A percentile compares a stretch with the other conserved stretches of the same genome.
phyloP scores from a whole-genome alignment of 2,113 vertebrate genomes.

The Xiphias gladius region DNA sequence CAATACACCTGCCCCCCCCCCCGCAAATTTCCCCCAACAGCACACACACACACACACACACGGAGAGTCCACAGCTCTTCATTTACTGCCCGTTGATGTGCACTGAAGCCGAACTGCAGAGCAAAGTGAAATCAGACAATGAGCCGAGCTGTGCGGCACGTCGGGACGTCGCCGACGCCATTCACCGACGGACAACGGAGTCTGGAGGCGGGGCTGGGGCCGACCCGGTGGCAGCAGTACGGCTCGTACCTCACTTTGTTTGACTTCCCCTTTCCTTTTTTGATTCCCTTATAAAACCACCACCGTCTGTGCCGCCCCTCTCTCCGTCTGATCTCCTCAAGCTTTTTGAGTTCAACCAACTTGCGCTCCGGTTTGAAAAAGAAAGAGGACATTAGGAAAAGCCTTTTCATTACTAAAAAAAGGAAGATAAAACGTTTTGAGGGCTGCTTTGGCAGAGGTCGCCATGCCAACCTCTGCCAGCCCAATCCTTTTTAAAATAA shows the following conservation, averaged over 20 bases:
- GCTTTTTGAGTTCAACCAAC: conserved; percentile 21
- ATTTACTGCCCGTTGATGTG: conserved; percentile 4
- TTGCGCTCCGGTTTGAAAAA: conserved; percentile 7
- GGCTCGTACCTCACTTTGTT: conserved; percentile 8
- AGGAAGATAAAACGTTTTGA: conserved; percentile 45
- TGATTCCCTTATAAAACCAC: not conserved
- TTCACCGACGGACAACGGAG: conserved; percentile 25
- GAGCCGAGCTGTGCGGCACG: not conserved
- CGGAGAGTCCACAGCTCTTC: not conserved
- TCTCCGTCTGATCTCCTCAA: conserved; percentile 14
- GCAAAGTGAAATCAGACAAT: conserved; percentile 28
- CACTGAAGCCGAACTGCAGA: conserved; percentile 32
- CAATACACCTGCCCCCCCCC: not conserved
- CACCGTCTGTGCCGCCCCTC: not conserved
- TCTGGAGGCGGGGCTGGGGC: not conserved
- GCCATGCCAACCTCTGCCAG: conserved; percentile 71
- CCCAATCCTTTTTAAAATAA: conserved; percentile 64
- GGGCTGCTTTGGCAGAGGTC: conserved; percentile 59
- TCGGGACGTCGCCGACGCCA: not conserved
- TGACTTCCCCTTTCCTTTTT: not conserved
- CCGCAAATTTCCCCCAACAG: too few species aligned
- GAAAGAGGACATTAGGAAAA: conserved; percentile 11
- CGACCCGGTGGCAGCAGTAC: not conserved
- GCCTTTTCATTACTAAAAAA: conserved; percentile 29
- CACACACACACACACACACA: not conserved